Conservation (phyloP, 2,797 vertebrate species). For the Clarias platycephalus region DNA sequence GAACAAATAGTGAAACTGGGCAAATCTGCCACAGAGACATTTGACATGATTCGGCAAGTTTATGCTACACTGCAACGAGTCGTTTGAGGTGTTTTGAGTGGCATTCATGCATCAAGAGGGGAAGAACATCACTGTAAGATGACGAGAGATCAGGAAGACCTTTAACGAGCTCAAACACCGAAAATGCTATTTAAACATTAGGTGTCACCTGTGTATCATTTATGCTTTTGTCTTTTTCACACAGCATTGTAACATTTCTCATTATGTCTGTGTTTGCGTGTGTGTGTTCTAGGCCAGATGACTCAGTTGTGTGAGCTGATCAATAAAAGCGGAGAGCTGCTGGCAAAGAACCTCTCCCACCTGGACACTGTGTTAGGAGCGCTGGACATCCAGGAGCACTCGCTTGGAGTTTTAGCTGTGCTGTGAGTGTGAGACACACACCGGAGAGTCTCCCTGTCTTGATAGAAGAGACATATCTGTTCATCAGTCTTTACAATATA, state of each 20-base stretch:
- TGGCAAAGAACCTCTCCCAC: conserved; percentile 97
- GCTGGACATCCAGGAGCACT: conserved; percentile 97
- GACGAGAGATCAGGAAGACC: too few species aligned
- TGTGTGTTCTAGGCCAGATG: conserved; percentile 88
- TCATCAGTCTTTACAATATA: not conserved
- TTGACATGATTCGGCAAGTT: too few species aligned
- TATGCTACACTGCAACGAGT: too few species aligned
- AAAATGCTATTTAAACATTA: not conserved
- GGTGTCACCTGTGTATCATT: conserved; percentile 45
- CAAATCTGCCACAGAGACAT: too few species aligned
- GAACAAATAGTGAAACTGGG: too few species aligned
- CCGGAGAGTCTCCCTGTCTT: not conserved
- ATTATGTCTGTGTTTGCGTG: not conserved
- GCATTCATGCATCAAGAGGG: too few species aligned
- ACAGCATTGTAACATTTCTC: not conserved
- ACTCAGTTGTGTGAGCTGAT: conserved; percentile 99
- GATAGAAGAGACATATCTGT: not conserved
- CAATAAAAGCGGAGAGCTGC: conserved; percentile 98
- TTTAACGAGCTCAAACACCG: too few species aligned
- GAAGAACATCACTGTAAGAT: too few species aligned
- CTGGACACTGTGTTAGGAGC: conserved; percentile 98
- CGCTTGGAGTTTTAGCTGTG: conserved; percentile 94
- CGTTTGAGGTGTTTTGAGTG: too few species aligned
- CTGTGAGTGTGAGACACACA: conserved; percentile 79
- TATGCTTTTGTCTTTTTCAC: conserved; percentile 55